Evolutionary conservation across 2,113 vertebrate species (phyloP).

Genomic region (Rafetus swinhoei): DNA sequence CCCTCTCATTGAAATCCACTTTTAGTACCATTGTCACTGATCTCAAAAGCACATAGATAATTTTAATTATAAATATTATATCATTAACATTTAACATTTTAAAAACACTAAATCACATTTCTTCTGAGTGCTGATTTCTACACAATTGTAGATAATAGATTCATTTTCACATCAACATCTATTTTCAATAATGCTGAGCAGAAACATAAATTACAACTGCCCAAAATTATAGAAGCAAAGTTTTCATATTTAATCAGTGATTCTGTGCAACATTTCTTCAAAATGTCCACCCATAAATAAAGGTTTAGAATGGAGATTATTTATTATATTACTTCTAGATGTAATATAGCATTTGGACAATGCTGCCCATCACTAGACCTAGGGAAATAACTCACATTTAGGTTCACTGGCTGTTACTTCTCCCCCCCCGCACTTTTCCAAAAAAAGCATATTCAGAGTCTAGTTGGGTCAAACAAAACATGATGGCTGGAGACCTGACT

Average conservation of each 20-base stretch:
- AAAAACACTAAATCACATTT: slow-evolving; percentile 7
- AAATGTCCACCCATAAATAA: background rate
- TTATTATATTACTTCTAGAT: background rate
- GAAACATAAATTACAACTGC: slow-evolving; percentile 2
- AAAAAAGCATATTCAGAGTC: background rate
- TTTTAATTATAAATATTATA: slow-evolving; percentile 64
- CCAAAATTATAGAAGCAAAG: slow-evolving; percentile 15
- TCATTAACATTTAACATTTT: slow-evolving; percentile 64
- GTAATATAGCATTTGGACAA: background rate
- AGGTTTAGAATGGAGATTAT: background rate
- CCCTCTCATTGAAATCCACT: slow-evolving; percentile 32
- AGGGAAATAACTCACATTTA: background rate
- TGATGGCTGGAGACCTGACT: background rate
- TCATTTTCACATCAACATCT: slow-evolving; percentile 20
- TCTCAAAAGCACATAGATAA: slow-evolving; percentile 3
- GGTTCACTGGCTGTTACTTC: background rate
- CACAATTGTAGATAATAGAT: slow-evolving; percentile 38
- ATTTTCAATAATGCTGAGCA: slow-evolving; percentile 15
- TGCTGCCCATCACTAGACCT: background rate
- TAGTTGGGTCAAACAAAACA: background rate
- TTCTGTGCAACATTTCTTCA: background rate
- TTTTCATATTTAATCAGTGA: background rate
- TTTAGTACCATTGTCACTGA: slow-evolving; percentile 12
- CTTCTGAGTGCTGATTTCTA: slow-evolving; percentile 50
- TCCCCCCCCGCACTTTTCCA: fast-evolving